These are phyloP conservation scores for Pelagia noctiluca DNA, from an alignment of 30 jellyfish, hydroid and myxozoan genomes.

Conservation along the genomic window DNA sequence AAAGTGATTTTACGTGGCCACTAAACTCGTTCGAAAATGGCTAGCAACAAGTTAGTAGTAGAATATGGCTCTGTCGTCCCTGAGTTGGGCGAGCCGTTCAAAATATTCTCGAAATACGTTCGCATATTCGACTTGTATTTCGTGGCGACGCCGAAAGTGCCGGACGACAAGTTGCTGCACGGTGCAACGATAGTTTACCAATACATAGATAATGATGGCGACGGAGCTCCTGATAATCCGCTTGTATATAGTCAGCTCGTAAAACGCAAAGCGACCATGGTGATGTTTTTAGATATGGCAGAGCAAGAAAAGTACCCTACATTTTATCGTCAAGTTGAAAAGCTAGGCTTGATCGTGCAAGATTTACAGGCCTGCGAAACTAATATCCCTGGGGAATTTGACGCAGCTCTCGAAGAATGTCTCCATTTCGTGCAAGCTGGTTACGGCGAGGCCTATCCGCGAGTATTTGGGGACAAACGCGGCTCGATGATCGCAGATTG, in stretches of 20 bases:
- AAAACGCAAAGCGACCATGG: conserved; percentile 50
- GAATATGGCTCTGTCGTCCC: conserved; percentile 42
- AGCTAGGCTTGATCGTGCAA: conserved; percentile 17
- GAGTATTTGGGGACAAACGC: conserved; percentile 32
- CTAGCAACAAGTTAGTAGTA: no score
- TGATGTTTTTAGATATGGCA: conserved; percentile 31
- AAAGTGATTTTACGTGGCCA: no score
- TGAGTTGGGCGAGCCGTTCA: conserved; percentile 47
- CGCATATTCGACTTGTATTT: conserved; percentile 51
- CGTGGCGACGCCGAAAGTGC: conserved; percentile 47
- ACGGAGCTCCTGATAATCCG: conserved; percentile 57
- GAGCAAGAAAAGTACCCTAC: not conserved
- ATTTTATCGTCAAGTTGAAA: not conserved
- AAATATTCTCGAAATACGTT: conserved; percentile 56
- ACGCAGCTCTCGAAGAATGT: conserved; percentile 50
- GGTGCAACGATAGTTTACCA: conserved; percentile 59
- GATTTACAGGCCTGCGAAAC: conserved; percentile 52
- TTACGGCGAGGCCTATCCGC: conserved; percentile 41
- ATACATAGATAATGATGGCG: conserved; percentile 63
- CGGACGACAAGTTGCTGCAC: conserved; percentile 50
- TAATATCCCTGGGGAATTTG: conserved; percentile 1
- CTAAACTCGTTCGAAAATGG: no score
- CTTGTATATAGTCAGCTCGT: conserved; percentile 24
- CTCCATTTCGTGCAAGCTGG: conserved; percentile 40
- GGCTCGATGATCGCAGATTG: conserved; percentile 49